These are phyloP conservation scores for Sphenopsis melanotis DNA, from an alignment of 2,797 vertebrate genomes.

Conservation along the genomic window DNA sequence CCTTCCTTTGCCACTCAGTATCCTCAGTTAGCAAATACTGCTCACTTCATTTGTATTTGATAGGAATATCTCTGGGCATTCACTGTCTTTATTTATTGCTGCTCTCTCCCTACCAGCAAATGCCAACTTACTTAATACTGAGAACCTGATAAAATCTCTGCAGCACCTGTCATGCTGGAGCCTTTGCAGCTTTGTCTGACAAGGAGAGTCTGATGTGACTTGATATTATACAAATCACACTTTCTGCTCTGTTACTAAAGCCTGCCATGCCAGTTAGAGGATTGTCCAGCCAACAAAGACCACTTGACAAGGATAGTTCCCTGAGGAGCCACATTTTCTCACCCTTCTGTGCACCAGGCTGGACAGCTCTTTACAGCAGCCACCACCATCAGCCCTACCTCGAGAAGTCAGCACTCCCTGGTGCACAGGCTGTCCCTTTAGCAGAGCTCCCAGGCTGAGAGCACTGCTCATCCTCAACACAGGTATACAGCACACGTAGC, in stretches of 20 bases:
- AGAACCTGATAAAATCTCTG: not conserved
- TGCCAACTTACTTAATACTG: not conserved
- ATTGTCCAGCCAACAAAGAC: not conserved
- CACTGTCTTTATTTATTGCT: not conserved
- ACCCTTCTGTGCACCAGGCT: not conserved
- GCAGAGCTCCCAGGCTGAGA: not conserved
- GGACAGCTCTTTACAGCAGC: not conserved
- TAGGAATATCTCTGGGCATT: not conserved
- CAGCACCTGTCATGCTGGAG: not conserved
- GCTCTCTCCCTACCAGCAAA: not conserved
- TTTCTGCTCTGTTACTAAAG: not conserved
- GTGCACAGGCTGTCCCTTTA: not conserved
- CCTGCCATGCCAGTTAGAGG: accelerated
- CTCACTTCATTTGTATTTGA: not conserved
- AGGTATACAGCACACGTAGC: accelerated
- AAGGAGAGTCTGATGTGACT: not conserved
- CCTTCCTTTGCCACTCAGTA: not conserved
- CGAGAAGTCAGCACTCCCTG: not conserved
- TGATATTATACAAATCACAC: not conserved
- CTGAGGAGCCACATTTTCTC: not conserved
- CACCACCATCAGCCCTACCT: not conserved
- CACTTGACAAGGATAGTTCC: not conserved
- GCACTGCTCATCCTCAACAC: not conserved
- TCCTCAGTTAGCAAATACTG: not conserved
- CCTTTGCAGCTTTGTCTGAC: not conserved